A percentile compares a stretch with the other conserved stretches of the same genome.
Evolutionary conservation across 1,140 invertebrate genomes (phyloP).

Genomic region (Trichonephila inaurata): DNA sequence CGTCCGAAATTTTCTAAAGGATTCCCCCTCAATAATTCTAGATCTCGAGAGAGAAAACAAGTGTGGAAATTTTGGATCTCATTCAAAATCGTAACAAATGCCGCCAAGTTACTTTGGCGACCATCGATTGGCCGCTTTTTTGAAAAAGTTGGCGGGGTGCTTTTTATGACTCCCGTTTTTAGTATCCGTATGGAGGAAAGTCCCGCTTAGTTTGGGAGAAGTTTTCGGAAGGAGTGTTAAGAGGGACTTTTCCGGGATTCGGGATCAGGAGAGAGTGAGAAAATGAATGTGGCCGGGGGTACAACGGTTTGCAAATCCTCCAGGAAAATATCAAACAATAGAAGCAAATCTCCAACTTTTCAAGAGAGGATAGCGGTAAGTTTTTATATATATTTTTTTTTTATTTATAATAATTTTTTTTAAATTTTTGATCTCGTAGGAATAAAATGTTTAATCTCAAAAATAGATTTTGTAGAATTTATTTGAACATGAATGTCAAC

Average conservation of each 20-base stretch:
- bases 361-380: constrained; percentile 48
- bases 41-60: neutral
- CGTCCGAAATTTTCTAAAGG: neutral
- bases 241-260: neutral
- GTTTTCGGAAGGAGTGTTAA: neutral
- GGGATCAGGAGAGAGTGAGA: neutral
- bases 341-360: constrained; percentile 38
- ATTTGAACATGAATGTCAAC: no score
- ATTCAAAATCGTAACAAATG: constrained; percentile 34
- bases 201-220: constrained; percentile 6
- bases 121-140: constrained; percentile 58
- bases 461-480: no score
- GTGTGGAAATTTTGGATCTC: neutral
- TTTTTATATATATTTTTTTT: neutral
- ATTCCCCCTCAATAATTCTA: neutral
- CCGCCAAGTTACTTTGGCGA: constrained; percentile 49
- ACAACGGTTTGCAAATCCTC: neutral
- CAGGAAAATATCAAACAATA: neutral
- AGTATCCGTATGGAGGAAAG: constrained; percentile 23
- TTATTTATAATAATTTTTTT: neutral
- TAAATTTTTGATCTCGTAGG: no score
- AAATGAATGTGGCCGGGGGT: constrained; percentile 61
- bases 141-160: constrained; percentile 32
- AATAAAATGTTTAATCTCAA: no score
- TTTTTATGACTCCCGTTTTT: neutral